Evolutionary conservation across 2,113 vertebrate genomes (phyloP), one percentile per base, ranked within the genome.

Genomic region (Chaetodon auriga): DNA sequence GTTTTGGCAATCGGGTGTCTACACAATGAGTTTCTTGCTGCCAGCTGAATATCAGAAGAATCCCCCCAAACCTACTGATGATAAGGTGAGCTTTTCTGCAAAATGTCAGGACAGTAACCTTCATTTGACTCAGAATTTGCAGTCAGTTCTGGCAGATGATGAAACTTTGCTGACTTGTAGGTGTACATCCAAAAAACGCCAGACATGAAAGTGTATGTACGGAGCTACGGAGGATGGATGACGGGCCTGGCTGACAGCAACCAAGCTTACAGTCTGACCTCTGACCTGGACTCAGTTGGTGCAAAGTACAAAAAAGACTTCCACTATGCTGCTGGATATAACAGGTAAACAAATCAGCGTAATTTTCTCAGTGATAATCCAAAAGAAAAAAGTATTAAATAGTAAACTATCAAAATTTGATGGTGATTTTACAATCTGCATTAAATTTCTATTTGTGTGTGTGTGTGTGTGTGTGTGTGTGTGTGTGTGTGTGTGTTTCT

Each of bases 1-100:
- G 0, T 60, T 84, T 15, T 90, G 46, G 74, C 6, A 86, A 55
- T 48, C 0, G 0, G 23, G 55, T 0, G 43, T 8, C 1, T 95
- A 85, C 66, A 89, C 66, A 1, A 57, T 95, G 74, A 94, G 93
- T 75, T 96, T 96, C 82, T 43, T 95, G 84, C 87, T 96, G 58
- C 94, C 95, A 3, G 35, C 70, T 7, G 82, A 81, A 30, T 70
- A 86, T 83, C 94, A 96, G 78, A 5, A 5, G 0, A 69, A 82
- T 3, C 91, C 95, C 18, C 94, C 95, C 1, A 48, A 54, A 19
- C 93, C 95, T 3, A 91, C 53, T 12, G 62, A 95, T 54, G 0
- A 15, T 0, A 63, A 80, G 8, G 96, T 94, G 76, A 81, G 75
- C 41, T 66, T 58, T 19, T 43, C 7, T 35, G 60, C 18, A 53